Evolutionary conservation across 1,140 invertebrate species (phyloP), one percentile per base, ranked within the genome.

Genomic region (Scaptomyza montana): DNA sequence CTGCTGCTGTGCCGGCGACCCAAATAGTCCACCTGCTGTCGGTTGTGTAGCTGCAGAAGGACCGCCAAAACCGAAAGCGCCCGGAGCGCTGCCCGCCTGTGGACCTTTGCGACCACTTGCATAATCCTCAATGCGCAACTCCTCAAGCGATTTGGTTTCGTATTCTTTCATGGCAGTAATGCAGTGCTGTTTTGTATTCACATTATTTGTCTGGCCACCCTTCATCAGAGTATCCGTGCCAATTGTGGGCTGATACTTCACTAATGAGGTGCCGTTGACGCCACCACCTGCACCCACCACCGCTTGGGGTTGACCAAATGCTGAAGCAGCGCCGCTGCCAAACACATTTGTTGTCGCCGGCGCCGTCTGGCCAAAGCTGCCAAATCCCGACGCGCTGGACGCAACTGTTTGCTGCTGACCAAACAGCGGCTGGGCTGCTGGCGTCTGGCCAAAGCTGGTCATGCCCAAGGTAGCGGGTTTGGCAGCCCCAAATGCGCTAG

Each of bases 151-250:
- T 93, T 99, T 99, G 21, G 90, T 93, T 90, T 99, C 98, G 93
- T 99, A 99, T 89, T 99, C 98, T 93, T 99, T 98, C 98, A 99
- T 99, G 68, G 96, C 97, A 4, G 97, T 98, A 45, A 99, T 99
- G 90, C 98, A 99, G 91, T 98, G 97, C 92, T 99, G 97, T 78
- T 96, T 95, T 2, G 97, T 99, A 64, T 94, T 96, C 71, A 99
- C 98, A 63, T 93, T 97, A 76, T 95, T 95, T 1, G 95, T 94
- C 9, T 94, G 94, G 2, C 97, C 97, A 92, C 95, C 95, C 92
- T 99, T 99, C 56, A 97, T 94, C 93, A 99, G 96, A 0, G 97
- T 97, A 90, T 99, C 98, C 0, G 95, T 97, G 13, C 98, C 98
- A 51, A 95, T 95, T 0, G 97, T 94, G 0, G 98, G 96, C 78